phyloP scores from a whole-genome alignment of 2,797 vertebrate genomes.

The Dryobates pubescens region DNA sequence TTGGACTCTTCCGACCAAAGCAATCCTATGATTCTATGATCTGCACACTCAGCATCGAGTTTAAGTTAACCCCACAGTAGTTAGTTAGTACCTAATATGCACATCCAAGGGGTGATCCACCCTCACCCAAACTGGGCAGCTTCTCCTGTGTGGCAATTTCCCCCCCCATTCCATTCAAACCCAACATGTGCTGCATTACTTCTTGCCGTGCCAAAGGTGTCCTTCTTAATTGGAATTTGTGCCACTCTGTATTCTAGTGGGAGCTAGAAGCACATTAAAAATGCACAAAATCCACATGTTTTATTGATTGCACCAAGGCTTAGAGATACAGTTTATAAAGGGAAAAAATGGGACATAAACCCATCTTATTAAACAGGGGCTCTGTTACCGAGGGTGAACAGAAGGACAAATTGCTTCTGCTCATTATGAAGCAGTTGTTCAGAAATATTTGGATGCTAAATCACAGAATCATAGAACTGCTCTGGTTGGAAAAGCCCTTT shows the following conservation, averaged over 20 bases:
- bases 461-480: no score
- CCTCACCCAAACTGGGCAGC: background rate
- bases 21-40: no score
- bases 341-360: background rate
- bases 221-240: background rate
- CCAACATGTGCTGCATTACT: background rate
- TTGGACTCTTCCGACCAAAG: no score
- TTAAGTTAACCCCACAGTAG: background rate
- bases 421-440: background rate
- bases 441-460: background rate
- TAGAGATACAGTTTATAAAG: background rate
- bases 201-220: background rate
- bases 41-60: background rate
- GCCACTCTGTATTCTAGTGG: background rate
- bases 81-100: background rate
- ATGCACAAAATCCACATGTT: background rate
- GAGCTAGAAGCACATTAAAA: background rate
- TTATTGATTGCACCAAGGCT: background rate
- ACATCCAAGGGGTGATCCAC: background rate
- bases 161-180: background rate
- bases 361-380: background rate
- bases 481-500: no score
- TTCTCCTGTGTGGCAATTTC: background rate
- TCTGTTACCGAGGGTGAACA: background rate
- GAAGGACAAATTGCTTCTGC: background rate